phyloP scores from a whole-genome alignment of 2,888 invertebrate species.

The Drosophila prostipennis region DNA sequence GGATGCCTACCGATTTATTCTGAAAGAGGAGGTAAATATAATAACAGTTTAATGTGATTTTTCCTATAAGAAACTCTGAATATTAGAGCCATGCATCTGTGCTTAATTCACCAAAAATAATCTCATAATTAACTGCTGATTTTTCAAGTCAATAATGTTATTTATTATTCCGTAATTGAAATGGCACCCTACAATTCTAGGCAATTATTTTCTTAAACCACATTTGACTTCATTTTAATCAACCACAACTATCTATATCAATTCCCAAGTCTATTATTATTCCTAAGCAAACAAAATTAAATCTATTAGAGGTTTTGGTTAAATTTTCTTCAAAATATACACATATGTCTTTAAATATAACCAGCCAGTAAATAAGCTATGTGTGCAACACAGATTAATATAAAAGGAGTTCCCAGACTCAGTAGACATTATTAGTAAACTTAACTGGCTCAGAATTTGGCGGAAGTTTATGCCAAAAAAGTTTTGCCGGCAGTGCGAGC shows the following conservation, averaged over 20 bases:
- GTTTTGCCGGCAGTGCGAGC: conserved; percentile 69
- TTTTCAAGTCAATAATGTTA: background rate
- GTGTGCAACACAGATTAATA: conserved; percentile 12
- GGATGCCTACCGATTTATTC: conserved; percentile 81
- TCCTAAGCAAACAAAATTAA: background rate
- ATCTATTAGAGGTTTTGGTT: background rate
- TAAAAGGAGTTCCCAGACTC: conserved; percentile 27
- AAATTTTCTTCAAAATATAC: too few species aligned
- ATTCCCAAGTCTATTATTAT: background rate
- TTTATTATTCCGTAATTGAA: background rate
- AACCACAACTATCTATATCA: background rate
- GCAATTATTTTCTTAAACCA: background rate
- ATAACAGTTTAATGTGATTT: too few species aligned
- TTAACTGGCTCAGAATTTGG: conserved; percentile 57
- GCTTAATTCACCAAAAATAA: background rate
- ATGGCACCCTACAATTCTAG: too few species aligned
- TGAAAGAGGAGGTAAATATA: conserved; percentile 82
- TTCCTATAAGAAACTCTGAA: too few species aligned
- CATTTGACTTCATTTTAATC: background rate
- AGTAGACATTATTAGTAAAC: conserved; percentile 76
- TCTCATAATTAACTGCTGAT: background rate
- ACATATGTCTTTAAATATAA: background rate
- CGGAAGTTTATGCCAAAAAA: conserved; percentile 68
- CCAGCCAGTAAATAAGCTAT: background rate
- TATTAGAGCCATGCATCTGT: too few species aligned